Evolutionary conservation across 2,888 invertebrate species (phyloP), one percentile per base, ranked within the genome.

Genomic region (Schrankia costaestrigalis): DNA sequence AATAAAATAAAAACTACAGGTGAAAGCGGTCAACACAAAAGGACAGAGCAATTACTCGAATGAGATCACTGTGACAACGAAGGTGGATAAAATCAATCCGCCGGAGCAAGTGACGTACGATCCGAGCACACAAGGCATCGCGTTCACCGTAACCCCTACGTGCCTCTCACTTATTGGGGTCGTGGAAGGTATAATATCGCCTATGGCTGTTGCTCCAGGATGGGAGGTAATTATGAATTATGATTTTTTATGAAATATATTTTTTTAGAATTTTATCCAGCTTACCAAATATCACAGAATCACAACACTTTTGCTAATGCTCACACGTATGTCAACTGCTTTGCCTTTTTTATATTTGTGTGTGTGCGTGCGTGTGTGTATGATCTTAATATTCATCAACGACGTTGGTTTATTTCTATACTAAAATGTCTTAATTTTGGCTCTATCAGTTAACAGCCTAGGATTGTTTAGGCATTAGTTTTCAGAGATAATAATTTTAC

Each of bases 41-140:
- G 96, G 96, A 9, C 92, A 93, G 52, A 96, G 96, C 43, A 94
- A 95, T 49, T 95, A 93, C 65, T 97, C 97, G 0, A 94, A 95
- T 59, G 95, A 96, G 70, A 92, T 95, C 26, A 90, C 91, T 1
- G 93, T 93, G 22, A 93, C 93, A 3, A 97, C 97, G 0, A 93
- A 94, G 57, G 95, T 97, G 10, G 95, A 95, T 51, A 91, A 93
- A 63, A 95, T 97, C 31, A 93, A 95, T 1, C 85, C 93, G 0
- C 95, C 96, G 0, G 90, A 94, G 47, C 90, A 94, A 46, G 95
- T 96, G 12, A 94, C 93, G 14, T 96, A 93, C 67, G 95, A 97
- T 68, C 95, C 95, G 2, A 91, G 91, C 55, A 91, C 93, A 2
- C 91, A 92, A 25, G 91, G 90, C 0, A 77, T 97, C 8, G 92